Percentiles rank a stretch among this genome's conserved stretches.
Evolutionary conservation across 2,113 vertebrate species (phyloP).

Genomic region (Mesitornis unicolor): DNA sequence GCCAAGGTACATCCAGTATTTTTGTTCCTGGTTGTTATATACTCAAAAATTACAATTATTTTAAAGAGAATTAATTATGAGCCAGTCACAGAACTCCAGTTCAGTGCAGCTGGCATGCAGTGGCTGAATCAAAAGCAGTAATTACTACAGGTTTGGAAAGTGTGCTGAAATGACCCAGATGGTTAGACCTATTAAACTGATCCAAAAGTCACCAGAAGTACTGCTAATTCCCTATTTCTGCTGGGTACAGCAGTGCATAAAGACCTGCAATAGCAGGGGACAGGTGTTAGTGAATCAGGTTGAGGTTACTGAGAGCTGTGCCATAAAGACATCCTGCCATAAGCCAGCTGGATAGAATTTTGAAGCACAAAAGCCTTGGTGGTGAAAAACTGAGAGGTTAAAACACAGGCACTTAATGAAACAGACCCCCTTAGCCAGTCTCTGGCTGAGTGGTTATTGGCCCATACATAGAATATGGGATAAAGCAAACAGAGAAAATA

Average conservation of each 20-base stretch:
- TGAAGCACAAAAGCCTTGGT: not conserved
- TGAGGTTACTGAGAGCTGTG: not conserved
- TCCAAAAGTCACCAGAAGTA: slow-evolving; percentile 41
- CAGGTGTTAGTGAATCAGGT: not conserved
- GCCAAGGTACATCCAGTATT: not conserved
- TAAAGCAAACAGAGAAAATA: not conserved
- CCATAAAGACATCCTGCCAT: not conserved
- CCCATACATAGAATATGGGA: not conserved
- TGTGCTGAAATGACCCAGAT: slow-evolving; percentile 64
- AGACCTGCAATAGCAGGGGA: not conserved
- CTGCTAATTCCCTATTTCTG: not conserved
- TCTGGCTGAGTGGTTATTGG: not conserved
- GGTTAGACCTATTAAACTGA: slow-evolving; percentile 52
- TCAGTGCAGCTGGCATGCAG: slow-evolving; percentile 1
- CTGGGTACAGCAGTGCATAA: not conserved
- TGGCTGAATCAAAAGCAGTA: slow-evolving; percentile 25
- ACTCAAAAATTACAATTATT: slow-evolving; percentile 7
- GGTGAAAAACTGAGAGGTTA: not conserved
- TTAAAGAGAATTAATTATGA: slow-evolving; percentile 1
- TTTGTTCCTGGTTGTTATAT: not conserved
- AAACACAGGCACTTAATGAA: not conserved
- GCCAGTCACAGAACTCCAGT: not conserved
- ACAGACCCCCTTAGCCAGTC: not conserved
- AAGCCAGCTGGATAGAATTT: not conserved
- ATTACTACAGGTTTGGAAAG: slow-evolving; percentile 59